These are phyloP conservation scores for Myiozetetes cayanensis DNA, from an alignment of 2,113 vertebrate genomes.

Conservation along the genomic window DNA sequence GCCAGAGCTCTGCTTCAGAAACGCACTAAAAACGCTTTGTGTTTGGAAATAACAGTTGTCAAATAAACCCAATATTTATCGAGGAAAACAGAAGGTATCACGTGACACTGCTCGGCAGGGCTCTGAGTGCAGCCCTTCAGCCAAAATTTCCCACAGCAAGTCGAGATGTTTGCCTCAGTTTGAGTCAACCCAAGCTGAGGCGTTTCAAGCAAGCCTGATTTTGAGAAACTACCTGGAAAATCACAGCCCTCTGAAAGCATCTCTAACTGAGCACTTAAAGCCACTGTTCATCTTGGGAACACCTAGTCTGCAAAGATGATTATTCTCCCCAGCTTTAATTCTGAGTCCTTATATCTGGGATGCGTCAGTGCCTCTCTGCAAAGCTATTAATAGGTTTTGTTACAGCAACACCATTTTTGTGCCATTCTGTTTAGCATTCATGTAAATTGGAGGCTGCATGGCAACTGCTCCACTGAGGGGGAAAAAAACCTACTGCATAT, in stretches of 20 bases:
- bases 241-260: not conserved
- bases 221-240: not conserved
- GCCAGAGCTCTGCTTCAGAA: not conserved
- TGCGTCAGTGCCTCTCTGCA: constrained; percentile 17
- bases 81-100: not conserved
- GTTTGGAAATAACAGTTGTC: not conserved
- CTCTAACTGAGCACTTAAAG: not conserved
- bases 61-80: not conserved
- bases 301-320: not conserved
- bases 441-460: not conserved
- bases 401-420: constrained; percentile 24
- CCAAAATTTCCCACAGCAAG: not conserved
- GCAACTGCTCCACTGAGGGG: not conserved
- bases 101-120: not conserved
- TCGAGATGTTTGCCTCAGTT: not conserved
- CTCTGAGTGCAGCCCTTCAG: not conserved
- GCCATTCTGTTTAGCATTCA: not conserved
- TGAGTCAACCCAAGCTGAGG: not conserved
- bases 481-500: not conserved
- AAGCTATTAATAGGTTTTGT: constrained; percentile 51
- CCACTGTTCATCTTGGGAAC: constrained; percentile 1
- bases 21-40: rapidly evolving
- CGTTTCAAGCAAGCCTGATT: not conserved
- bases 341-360: not conserved
- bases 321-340: constrained; percentile 4